phyloP scores from a whole-genome alignment of 2,888 invertebrate species.

The Anagyrus pseudococci region DNA sequence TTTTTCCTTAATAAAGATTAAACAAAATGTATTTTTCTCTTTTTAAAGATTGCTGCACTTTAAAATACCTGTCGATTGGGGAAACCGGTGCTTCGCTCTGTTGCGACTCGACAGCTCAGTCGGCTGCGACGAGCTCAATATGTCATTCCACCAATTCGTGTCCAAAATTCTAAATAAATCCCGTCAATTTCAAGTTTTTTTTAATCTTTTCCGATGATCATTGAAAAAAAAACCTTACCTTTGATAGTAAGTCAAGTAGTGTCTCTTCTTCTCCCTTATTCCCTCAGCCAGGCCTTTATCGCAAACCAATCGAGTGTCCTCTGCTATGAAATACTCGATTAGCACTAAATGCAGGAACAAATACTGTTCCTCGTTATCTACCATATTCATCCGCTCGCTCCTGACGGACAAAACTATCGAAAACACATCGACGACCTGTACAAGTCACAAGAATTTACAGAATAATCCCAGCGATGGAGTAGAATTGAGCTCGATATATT shows the following conservation, averaged over 20 bases:
- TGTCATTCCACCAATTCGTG: constrained; percentile 60
- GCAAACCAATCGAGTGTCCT: constrained; percentile 57
- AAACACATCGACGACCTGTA: constrained; percentile 48
- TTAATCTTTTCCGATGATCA: neutral
- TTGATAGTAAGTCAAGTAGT: constrained; percentile 50
- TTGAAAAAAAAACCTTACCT: constrained; percentile 47
- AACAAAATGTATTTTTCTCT: neutral
- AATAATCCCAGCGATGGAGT: no score
- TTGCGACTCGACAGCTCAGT: constrained; percentile 44
- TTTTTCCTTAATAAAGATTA: constrained; percentile 1
- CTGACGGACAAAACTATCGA: constrained; percentile 44
- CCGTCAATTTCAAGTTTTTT: neutral
- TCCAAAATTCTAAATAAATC: constrained; percentile 48
- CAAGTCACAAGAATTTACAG: no score
- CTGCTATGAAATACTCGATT: constrained; percentile 58
- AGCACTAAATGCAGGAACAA: constrained; percentile 62
- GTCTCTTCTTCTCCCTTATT: constrained; percentile 48
- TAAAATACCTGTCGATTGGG: constrained; percentile 49
- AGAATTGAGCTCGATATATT: no score
- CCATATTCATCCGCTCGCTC: constrained; percentile 51
- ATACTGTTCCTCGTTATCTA: constrained; percentile 60
- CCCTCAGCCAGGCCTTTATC: constrained; percentile 49
- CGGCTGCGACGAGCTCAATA: constrained; percentile 49
- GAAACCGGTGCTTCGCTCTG: constrained; percentile 57
- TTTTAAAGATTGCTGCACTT: neutral